Base-by-base conservation (phyloP, 2,797 vertebrate species). In the Danio albolineatus region DNA sequence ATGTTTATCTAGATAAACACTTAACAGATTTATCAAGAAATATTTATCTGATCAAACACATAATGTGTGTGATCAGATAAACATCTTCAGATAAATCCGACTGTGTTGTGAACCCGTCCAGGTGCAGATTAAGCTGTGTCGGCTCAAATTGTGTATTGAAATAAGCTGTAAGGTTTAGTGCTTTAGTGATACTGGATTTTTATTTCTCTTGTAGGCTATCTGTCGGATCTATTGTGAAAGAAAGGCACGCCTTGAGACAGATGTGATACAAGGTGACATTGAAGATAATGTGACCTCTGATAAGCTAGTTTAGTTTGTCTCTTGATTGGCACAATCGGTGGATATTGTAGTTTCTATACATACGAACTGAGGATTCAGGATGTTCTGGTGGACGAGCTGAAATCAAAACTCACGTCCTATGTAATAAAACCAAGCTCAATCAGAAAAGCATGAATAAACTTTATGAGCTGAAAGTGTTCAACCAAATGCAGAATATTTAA, bases 261-360 rank as follows among this genome's bases (percentile, higher is more conserved):
- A 76, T 71, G 62, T 75, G 56, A 67, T 79, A 89, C 91, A 94
- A 94, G 92, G 92, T 94, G 92, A 94, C 93, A 90, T 93, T 93
- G 92, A 90, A 61, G 13, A 88, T 5, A 2, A 38, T 16, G 28
- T 71, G 21, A 43, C 56, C 36, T 65, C 67, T 76, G 53, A 57
- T 59, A 67, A 67, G 16, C 17, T 59, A 41, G 54, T 69, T 60
- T 48, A 46, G 44, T 4, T 9, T 0, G 28, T 48, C 12, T n/a
- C 53, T 44, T 43, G 9, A 16, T 16, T n/a, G 0, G 43, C 7
- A 57, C 10, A n/a, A 12, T 2, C 2, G 39, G 69, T 28, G 19
- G 5, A 43, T 44, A 21, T 56, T 44, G 10, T 4, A 21, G 13
- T 39, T 5, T 5, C 13, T 39, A 44, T 44, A 43, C 65, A 65